phyloP scores from a whole-genome alignment of 2,888 invertebrate species.

The Papilio elwesi region DNA sequence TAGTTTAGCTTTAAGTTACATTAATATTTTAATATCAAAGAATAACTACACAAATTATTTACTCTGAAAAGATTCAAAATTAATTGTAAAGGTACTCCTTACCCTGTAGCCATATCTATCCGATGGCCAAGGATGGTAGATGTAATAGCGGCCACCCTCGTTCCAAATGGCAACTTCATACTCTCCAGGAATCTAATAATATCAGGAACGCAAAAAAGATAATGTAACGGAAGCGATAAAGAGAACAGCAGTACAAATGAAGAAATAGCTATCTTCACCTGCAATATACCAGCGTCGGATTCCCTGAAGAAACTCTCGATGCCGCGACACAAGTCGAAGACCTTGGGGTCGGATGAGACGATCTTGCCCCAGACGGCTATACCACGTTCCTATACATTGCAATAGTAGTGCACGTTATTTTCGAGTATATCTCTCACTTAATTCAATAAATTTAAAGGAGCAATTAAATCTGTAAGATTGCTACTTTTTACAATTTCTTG shows the following conservation, averaged over 20 bases:
- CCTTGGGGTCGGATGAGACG: conserved; percentile 64
- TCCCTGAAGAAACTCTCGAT: conserved; percentile 73
- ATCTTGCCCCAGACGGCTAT: conserved; percentile 78
- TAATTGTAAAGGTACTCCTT: conserved; percentile 34
- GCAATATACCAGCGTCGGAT: conserved; percentile 69
- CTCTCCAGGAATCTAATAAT: conserved; percentile 71
- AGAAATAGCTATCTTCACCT: conserved; percentile 53
- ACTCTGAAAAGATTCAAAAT: too few relatives aligned
- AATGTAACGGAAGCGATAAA: not conserved
- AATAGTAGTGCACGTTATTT: not conserved
- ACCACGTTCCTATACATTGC: conserved; percentile 60
- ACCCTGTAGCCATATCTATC: conserved; percentile 70
- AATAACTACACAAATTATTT: too few relatives aligned
- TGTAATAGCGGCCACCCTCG: conserved; percentile 81
- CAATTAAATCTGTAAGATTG: too few relatives aligned
- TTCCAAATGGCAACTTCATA: conserved; percentile 84
- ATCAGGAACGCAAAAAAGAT: not conserved
- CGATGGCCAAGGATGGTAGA: conserved; percentile 85
- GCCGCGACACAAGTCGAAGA: conserved; percentile 72
- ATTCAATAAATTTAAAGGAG: too few relatives aligned
- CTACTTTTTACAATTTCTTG: too few relatives aligned
- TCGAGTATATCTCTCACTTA: not conserved
- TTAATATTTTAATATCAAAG: too few relatives aligned
- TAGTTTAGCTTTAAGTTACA: too few relatives aligned
- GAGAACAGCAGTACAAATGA: not conserved